Conservation (phyloP, 2,888 invertebrate genomes). For the Chamaedrilus cognettii region DNA sequence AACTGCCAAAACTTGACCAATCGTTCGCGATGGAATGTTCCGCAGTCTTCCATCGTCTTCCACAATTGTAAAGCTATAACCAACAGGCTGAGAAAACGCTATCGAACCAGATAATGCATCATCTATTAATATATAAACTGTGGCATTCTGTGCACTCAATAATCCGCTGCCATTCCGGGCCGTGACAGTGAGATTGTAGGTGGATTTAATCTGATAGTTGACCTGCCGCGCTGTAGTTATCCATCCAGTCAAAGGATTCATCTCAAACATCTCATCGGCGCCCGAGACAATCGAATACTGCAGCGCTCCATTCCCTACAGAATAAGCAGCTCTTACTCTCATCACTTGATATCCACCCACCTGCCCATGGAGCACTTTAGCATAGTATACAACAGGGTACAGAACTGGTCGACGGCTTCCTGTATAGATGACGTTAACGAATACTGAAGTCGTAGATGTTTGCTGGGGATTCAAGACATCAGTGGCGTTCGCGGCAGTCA, state of each 20-base stretch:
- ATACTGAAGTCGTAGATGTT: slow-evolving; percentile 42
- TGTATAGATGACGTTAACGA: too few species aligned
- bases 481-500: slow-evolving; percentile 89
- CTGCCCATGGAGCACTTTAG: slow-evolving; percentile 69
- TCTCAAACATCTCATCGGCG: slow-evolving; percentile 61
- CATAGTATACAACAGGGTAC: slow-evolving; percentile 85
- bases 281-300: slow-evolving; percentile 74
- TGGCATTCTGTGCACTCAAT: slow-evolving; percentile 18
- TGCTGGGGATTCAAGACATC: too few species aligned
- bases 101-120: slow-evolving; percentile 42
- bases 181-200: slow-evolving; percentile 76
- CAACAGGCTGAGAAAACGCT: slow-evolving; percentile 64
- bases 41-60: slow-evolving; percentile 76
- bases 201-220: slow-evolving; percentile 76
- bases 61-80: slow-evolving; percentile 77
- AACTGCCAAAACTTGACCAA: slow-evolving; percentile 70
- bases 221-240: slow-evolving; percentile 78
- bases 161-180: slow-evolving; percentile 64
- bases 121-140: slow-evolving; percentile 45
- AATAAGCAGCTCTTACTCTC: slow-evolving; percentile 80
- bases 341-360: slow-evolving; percentile 69
- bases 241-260: slow-evolving; percentile 65
- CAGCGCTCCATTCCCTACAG: slow-evolving; percentile 83
- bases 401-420: too few species aligned
- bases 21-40: slow-evolving; percentile 70